Conservation (phyloP, 2,888 invertebrate genomes). For the Calameuta idolon region DNA sequence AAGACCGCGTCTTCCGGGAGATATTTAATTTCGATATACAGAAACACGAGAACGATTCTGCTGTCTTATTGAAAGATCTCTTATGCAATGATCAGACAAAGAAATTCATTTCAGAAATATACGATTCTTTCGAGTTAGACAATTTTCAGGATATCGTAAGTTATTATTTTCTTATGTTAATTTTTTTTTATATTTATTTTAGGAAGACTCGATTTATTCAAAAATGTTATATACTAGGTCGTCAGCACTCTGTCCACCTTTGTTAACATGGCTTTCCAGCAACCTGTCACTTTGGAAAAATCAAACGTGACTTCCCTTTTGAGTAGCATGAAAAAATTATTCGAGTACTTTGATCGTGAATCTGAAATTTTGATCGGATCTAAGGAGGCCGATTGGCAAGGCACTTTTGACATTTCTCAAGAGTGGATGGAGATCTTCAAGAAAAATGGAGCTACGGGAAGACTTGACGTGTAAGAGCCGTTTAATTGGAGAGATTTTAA, state of each 20-base stretch:
- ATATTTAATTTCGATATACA: slow-evolving; percentile 36
- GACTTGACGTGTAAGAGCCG: slow-evolving; percentile 44
- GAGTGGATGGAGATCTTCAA: slow-evolving; percentile 41
- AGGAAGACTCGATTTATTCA: slow-evolving; percentile 6
- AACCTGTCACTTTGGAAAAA: slow-evolving; percentile 42
- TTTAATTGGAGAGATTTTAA: not conserved
- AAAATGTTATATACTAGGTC: slow-evolving; percentile 33
- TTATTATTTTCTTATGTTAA: slow-evolving; percentile 3
- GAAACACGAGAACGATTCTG: not conserved
- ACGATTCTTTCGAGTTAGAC: slow-evolving; percentile 45
- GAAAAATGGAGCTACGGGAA: slow-evolving; percentile 35
- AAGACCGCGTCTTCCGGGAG: slow-evolving; percentile 39
- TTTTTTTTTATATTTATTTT: not conserved
- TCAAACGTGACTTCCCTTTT: slow-evolving; percentile 53
- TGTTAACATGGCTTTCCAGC: slow-evolving; percentile 42
- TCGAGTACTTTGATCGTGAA: slow-evolving; percentile 32
- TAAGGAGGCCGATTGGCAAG: not conserved
- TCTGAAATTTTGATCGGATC: not conserved
- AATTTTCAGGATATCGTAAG: slow-evolving; percentile 48
- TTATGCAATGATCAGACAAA: slow-evolving; percentile 51
- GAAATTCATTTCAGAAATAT: slow-evolving; percentile 48
- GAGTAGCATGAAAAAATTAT: slow-evolving; percentile 40
- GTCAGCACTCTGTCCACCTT: slow-evolving; percentile 48
- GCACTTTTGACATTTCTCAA: slow-evolving; percentile 5
- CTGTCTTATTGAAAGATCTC: not conserved